A percentile compares a stretch with the other conserved stretches of the same genome.
Evolutionary conservation across 2,113 vertebrate genomes (phyloP).

Genomic region (Zootoca vivipara): DNA sequence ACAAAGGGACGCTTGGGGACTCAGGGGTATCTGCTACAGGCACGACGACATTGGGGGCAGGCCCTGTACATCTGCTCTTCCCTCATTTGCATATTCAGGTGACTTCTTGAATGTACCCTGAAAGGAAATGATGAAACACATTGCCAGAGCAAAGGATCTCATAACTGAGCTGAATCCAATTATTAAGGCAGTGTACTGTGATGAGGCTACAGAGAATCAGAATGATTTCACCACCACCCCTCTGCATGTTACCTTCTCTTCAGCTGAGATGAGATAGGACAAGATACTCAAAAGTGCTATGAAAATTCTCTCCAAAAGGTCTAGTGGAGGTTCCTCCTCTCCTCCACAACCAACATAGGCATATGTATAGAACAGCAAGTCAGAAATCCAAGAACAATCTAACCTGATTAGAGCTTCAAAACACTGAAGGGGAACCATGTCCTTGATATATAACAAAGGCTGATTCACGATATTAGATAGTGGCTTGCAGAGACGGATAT

Average conservation of each 20-base stretch:
- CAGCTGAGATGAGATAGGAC: background rate
- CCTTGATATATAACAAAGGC: conserved; percentile 74
- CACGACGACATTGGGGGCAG: too few species aligned
- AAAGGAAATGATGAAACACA: too few species aligned
- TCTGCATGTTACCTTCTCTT: too few species aligned
- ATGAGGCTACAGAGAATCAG: too few species aligned
- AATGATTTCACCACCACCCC: too few species aligned
- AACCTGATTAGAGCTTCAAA: conserved; percentile 84
- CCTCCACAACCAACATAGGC: background rate
- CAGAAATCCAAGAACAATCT: background rate
- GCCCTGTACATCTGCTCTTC: too few species aligned
- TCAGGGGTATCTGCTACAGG: too few species aligned
- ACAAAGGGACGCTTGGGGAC: too few species aligned
- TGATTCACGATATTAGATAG: conserved; percentile 68
- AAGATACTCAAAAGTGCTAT: background rate
- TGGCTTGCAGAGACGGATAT: conserved; percentile 72
- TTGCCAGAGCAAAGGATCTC: background rate
- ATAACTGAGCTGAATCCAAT: background rate
- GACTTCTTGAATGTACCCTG: too few species aligned
- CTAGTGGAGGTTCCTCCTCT: background rate
- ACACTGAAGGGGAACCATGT: conserved; percentile 59
- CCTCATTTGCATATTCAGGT: too few species aligned
- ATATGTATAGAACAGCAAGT: background rate
- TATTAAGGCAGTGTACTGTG: background rate
- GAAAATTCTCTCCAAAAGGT: background rate